These are phyloP conservation scores for Paramisgurnus dabryanus DNA, from an alignment of 2,113 vertebrate genomes.

Conservation along the genomic window DNA sequence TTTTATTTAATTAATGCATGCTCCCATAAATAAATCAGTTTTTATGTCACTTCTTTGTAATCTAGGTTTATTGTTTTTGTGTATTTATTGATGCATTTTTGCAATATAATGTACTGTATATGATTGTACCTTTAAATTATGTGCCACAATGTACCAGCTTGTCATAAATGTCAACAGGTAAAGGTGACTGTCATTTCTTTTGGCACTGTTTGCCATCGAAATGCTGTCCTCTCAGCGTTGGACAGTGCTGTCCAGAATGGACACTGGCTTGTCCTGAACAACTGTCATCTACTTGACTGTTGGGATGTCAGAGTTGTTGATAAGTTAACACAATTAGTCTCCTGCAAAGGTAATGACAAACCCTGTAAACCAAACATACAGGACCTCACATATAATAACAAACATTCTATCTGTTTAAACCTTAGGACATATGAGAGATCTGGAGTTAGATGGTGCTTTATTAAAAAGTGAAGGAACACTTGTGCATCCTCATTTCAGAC, in stretches of 20 bases:
- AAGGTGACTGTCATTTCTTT: constrained; percentile 64
- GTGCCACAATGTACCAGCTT: background rate
- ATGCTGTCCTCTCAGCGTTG: constrained; percentile 57
- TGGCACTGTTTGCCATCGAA: constrained; percentile 52
- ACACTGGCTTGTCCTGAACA: constrained; percentile 82
- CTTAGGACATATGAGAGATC: constrained; percentile 7
- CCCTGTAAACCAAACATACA: background rate
- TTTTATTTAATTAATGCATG: too few species aligned
- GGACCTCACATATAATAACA: background rate
- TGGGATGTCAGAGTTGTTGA: constrained; percentile 73
- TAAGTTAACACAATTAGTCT: constrained; percentile 63
- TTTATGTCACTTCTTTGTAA: background rate
- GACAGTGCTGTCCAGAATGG: constrained; percentile 67
- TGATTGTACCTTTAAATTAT: constrained; percentile 2
- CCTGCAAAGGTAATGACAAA: constrained; percentile 58
- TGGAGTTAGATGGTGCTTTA: background rate
- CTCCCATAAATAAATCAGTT: too few species aligned
- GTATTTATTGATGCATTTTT: background rate
- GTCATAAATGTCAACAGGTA: constrained; percentile 49
- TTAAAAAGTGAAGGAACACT: background rate
- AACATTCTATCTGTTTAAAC: constrained; percentile 8
- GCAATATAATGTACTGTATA: background rate
- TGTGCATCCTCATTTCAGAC: constrained; percentile 70
- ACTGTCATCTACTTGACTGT: constrained; percentile 76
- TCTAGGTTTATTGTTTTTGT: background rate